phyloP scores from a whole-genome alignment of 2,888 invertebrate genomes.

The Seira ritae region DNA sequence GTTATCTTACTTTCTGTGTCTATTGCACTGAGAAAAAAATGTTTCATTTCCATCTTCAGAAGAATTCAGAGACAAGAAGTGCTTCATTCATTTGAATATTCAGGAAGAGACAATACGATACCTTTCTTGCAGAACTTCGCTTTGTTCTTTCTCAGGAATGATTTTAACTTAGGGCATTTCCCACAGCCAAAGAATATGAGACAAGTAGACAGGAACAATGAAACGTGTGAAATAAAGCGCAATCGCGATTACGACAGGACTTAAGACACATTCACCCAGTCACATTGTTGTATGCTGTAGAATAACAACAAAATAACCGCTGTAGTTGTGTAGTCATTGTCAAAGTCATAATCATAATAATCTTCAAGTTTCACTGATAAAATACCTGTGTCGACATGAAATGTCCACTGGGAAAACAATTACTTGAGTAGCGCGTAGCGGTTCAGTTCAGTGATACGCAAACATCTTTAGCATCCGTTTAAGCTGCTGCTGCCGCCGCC shows the following conservation, averaged over 20 bases:
- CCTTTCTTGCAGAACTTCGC: not conserved
- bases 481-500: too few relatives aligned
- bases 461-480: conserved; percentile 36
- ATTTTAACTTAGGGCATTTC: conserved; percentile 14
- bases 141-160: conserved; percentile 20
- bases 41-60: conserved; percentile 13
- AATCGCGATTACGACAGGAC: not conserved
- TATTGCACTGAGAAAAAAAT: conserved; percentile 19
- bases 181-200: too few relatives aligned
- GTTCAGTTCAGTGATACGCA: conserved; percentile 20
- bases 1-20: too few relatives aligned
- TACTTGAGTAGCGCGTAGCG: too few relatives aligned
- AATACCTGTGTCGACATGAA: conserved; percentile 46
- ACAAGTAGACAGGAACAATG: not conserved
- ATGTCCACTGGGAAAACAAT: conserved; percentile 16
- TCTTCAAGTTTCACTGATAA: conserved; percentile 27
- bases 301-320: conserved; percentile 28
- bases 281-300: not conserved
- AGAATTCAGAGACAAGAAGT: conserved; percentile 4
- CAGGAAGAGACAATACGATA: not conserved
- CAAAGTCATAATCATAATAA: too few relatives aligned
- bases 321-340: conserved; percentile 29
- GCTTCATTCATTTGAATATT: not conserved
- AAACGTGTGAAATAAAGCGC: conserved; percentile 27
- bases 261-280: not conserved